Percentiles rank a stretch among this genome's conserved stretches.
Evolutionary conservation across 2,113 vertebrate genomes (phyloP).

Genomic region (Apodemus speciosus): DNA sequence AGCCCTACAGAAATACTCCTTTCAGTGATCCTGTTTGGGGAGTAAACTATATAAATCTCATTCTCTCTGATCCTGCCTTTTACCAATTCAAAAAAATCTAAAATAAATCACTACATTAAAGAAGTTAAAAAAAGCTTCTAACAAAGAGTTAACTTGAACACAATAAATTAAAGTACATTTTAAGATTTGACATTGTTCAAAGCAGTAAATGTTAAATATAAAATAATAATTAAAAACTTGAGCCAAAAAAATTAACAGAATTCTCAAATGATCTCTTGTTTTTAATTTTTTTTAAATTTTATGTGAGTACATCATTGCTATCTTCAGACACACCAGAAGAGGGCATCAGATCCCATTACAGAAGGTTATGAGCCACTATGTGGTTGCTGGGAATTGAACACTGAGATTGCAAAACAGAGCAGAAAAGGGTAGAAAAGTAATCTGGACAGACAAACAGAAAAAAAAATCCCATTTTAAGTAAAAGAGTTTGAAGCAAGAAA

Average conservation of each 20-base stretch:
- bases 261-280: neutral
- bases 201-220: neutral
- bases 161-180: neutral
- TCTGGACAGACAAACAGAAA: neutral
- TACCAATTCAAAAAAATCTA: neutral
- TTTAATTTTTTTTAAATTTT: no score
- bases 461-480: neutral
- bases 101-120: neutral
- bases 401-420: neutral
- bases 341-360: no score
- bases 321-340: no score
- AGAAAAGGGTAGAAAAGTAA: neutral
- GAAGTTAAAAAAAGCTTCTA: neutral
- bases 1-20: neutral
- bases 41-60: neutral
- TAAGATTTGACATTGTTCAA: neutral
- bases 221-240: neutral
- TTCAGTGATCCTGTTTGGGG: neutral
- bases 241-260: neutral
- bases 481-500: neutral
- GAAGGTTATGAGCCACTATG: no score
- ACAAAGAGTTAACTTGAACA: neutral
- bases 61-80: neutral
- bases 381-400: no score
- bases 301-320: no score